Evolutionary conservation across 2,113 vertebrate genomes (phyloP).

Genomic region (Pangasianodon hypophthalmus): DNA sequence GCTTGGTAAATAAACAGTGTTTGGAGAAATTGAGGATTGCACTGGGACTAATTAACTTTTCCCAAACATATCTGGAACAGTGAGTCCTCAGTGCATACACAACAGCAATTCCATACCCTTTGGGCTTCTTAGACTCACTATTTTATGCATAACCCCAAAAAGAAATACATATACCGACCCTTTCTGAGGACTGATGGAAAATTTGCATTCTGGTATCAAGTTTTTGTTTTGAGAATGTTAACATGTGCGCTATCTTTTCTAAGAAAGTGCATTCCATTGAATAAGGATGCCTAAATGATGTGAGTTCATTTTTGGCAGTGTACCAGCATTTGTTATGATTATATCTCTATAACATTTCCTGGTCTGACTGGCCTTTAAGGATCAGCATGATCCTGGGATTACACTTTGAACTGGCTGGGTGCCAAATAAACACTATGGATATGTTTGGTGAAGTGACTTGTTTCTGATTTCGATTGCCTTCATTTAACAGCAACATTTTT

Average conservation of each 20-base stretch:
- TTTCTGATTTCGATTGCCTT: neutral
- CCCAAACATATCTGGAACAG: slow-evolving; percentile 30
- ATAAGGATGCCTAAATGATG: neutral
- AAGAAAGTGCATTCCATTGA: neutral
- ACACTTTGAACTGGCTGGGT: slow-evolving; percentile 5
- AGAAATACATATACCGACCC: neutral
- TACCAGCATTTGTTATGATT: neutral
- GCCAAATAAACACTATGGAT: neutral
- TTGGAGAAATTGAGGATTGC: slow-evolving; percentile 18
- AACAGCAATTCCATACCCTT: slow-evolving; percentile 6
- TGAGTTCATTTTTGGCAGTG: neutral
- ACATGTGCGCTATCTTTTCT: neutral
- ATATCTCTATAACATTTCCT: slow-evolving; percentile 28
- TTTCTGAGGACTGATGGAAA: neutral
- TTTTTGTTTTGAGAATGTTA: slow-evolving; percentile 18
- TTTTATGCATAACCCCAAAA: slow-evolving; percentile 8
- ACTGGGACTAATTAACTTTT: slow-evolving; percentile 16
- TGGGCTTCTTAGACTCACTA: neutral
- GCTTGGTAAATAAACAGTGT: slow-evolving; percentile 10
- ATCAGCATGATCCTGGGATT: slow-evolving; percentile 17
- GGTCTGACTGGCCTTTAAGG: neutral
- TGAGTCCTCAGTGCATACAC: slow-evolving; percentile 11
- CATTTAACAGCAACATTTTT: neutral
- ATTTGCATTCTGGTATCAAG: neutral
- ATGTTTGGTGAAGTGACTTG: neutral